Base-by-base conservation (phyloP, 2,888 invertebrate species). In the Barypeithes pellucidus region DNA sequence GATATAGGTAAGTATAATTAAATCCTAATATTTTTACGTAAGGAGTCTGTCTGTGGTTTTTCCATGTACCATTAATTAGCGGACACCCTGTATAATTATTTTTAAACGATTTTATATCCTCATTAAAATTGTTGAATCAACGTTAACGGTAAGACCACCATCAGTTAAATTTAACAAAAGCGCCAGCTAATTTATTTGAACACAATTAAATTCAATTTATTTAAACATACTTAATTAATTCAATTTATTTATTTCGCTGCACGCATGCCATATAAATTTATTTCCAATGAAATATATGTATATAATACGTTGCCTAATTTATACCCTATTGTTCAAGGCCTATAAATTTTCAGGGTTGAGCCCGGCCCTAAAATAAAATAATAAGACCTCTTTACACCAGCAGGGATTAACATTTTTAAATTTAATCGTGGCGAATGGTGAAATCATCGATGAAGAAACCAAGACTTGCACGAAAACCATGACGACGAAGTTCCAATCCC, bases 251-350 rank as follows among this genome's bases (percentile, higher is more conserved):
- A 57, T 29, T 36, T 57, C 33, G 14, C 7, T 18, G 54, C 1
- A 57, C 54, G 14, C 33, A 57, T 57, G 54, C 54, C 54, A 33
- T 33, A 57, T 57, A 57, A 57, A 57, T 57, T 33, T 18, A 57
- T 57, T 33, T 57, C 54, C 54, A 57, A 33, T 57, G 33, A 57
- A 57, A 57, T 33, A 33, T 29, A 29, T 52, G 29, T 29, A 29
- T 16, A 33, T 57, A 33, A 14, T 57, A 57, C 33, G 33, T 57
- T 33, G 22, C 33, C 54, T 18, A 57, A 57, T 33, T 57, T 36
- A 33, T 33, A 18, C 33, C 8, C 33, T 57, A 33, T 57, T 57
- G 33, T 57, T 57, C 33, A 24, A 16, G 54, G 16, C 18, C 54
- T 57, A 57, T 57, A 57, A 57, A 57, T 57, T 57, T 57, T 5